phyloP scores from a whole-genome alignment of 2,113 vertebrate species.

The Stercorarius parasiticus region DNA sequence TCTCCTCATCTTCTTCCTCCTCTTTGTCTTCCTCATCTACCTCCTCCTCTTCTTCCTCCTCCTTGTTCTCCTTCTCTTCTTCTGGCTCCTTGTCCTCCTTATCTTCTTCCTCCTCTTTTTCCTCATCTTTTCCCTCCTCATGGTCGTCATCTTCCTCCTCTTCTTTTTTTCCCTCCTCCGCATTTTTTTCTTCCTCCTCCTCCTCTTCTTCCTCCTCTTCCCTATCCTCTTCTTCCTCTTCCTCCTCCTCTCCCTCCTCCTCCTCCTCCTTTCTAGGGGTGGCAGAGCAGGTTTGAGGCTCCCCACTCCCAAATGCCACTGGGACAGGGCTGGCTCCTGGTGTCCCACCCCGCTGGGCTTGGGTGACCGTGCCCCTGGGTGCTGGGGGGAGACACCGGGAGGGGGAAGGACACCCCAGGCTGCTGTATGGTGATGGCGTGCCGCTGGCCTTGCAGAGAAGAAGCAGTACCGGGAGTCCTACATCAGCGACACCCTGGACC shows the following conservation, averaged over 20 bases:
- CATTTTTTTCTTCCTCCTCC: rapidly evolving
- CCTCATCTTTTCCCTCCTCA: background rate
- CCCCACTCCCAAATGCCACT: background rate
- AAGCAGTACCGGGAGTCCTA: slow-evolving; percentile 98
- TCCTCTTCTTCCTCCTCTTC: rapidly evolving
- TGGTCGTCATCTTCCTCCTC: no score
- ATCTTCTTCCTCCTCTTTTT: rapidly evolving
- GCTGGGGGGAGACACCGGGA: background rate
- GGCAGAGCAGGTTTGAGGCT: background rate
- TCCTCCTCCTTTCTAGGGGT: background rate
- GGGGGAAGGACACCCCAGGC: background rate
- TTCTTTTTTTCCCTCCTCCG: background rate
- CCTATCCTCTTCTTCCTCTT: background rate
- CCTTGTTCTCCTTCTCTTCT: background rate
- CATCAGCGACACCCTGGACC: slow-evolving; percentile 95
- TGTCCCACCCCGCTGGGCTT: rapidly evolving
- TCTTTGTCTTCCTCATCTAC: rapidly evolving
- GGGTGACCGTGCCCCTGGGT: background rate
- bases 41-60: rapidly evolving
- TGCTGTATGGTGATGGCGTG: rapidly evolving
- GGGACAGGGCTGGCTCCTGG: rapidly evolving
- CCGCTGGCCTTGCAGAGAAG: slow-evolving; percentile 80
- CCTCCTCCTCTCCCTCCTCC: background rate
- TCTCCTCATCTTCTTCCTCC: rapidly evolving
- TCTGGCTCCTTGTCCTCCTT: rapidly evolving